A percentile compares a stretch with the other conserved stretches of the same genome.
Conservation (phyloP, 1,140 invertebrate species). For the Drosophila simulans region DNA sequence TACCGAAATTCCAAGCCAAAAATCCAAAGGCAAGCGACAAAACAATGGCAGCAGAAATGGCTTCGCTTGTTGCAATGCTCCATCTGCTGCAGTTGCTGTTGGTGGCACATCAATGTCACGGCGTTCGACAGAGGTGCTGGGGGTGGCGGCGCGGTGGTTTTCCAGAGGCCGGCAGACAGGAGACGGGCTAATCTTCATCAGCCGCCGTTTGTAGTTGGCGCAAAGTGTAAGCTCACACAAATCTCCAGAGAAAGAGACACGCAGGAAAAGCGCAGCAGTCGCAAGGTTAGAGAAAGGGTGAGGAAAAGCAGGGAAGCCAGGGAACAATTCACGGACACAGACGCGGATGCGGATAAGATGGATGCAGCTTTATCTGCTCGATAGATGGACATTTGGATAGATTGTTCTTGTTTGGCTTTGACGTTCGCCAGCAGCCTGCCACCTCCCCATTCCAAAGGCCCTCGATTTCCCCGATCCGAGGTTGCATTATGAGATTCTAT, state of each 20-base stretch:
- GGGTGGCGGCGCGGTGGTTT: constrained; percentile 7
- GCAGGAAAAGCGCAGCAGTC: background rate
- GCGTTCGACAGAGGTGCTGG: constrained; percentile 37
- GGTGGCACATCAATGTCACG: constrained; percentile 73
- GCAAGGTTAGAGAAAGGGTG: constrained; percentile 16
- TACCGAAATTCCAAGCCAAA: constrained; percentile 30
- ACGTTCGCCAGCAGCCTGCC: constrained; percentile 47
- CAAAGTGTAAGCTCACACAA: constrained; percentile 81
- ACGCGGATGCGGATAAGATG: constrained; percentile 40
- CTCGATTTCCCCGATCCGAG: constrained; percentile 1
- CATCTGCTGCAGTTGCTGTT: constrained; percentile 54
- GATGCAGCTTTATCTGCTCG: constrained; percentile 78
- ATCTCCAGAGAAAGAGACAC: constrained; percentile 53
- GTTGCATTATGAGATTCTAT: constrained; percentile 77
- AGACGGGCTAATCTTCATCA: constrained; percentile 76
- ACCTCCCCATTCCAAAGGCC: constrained; percentile 11
- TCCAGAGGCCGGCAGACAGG: constrained; percentile 29
- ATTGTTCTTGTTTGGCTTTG: constrained; percentile 83
- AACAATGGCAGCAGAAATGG: constrained; percentile 65
- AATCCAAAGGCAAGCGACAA: constrained; percentile 58
- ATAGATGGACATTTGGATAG: constrained; percentile 84
- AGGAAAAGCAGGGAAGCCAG: constrained; percentile 6
- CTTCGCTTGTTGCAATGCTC: constrained; percentile 54
- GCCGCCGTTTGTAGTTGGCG: constrained; percentile 80
- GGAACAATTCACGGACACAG: constrained; percentile 3